Evolutionary conservation across 1,140 invertebrate genomes (phyloP), one percentile per base, ranked within the genome.

Genomic region (Trissolcus basalis): DNA sequence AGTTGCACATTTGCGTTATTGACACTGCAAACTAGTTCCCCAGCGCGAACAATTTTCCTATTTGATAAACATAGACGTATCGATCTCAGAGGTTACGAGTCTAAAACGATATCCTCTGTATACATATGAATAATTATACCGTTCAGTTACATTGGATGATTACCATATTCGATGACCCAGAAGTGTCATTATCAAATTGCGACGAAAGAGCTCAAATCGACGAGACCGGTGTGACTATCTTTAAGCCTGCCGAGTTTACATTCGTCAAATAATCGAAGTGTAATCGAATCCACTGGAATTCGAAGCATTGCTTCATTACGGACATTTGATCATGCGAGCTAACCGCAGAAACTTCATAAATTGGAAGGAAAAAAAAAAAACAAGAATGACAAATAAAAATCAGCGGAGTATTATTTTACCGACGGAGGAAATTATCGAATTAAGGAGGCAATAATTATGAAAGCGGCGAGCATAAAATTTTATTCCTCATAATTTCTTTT

Each of bases 51-150:
- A 60, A 64, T 54, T 69, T 68, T 49, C n/a, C 14, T 14, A 19
- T 43, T 51, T 41, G 60, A 56, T 71, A 67, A 69, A 69, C 39
- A 54, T 16, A 53, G 41, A 27, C 11, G 14, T 63, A 68, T 69
- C 64, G 64, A 70, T 70, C 73, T 56, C 41, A 43, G 0, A 27
- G 19, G 19, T 78, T 70, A 70, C 76, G n/a, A 65, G 69, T 54
- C 33, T 16, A 11, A 44, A 36, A 35, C 41, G 41, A 68, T 33
- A 10, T 53, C 9, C 41, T 45, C 56, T 47, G 54, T 6, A 39
- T 54, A 69, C 60, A 49, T 49, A n/a, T n/a, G n/a, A 33, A 70
- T 78, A 73, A 78, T 78, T 78, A 73, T 73, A 6, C n/a, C n/a
- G n/a, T 6, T 27, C 19, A 27, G 1, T 3, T 27, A 27, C 6